Conservation (phyloP, 1,140 invertebrate species). For the Lordiphosa stackelbergi region DNA sequence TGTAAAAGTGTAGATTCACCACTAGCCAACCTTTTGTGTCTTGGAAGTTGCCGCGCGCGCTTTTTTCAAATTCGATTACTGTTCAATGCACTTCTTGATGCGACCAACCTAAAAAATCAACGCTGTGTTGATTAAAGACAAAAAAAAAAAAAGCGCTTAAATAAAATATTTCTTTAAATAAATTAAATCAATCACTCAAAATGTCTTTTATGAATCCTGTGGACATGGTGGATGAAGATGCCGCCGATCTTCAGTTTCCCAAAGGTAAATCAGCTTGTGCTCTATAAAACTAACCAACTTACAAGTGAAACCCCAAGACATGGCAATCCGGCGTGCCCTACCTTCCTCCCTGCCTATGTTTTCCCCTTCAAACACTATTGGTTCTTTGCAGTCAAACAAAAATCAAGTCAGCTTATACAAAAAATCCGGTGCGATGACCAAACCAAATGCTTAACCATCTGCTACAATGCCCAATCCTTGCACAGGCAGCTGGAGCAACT, state of each 20-base stretch:
- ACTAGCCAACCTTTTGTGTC: no score
- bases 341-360: constrained; percentile 23
- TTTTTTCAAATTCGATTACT: no score
- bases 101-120: no score
- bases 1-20: no score
- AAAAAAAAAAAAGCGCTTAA: no score
- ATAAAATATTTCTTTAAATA: no score
- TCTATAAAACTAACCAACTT: constrained; percentile 9
- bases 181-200: constrained; percentile 5
- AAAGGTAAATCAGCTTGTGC: constrained; percentile 82
- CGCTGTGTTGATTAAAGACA: no score
- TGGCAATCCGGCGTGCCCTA: constrained; percentile 1
- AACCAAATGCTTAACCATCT: constrained; percentile 23
- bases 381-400: constrained; percentile 42
- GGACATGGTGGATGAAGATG: constrained; percentile 87
- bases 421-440: constrained; percentile 24
- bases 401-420: constrained; percentile 7
- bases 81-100: no score
- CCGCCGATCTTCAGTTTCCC: constrained; percentile 90
- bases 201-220: constrained; percentile 77
- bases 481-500: constrained; percentile 39
- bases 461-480: constrained; percentile 32
- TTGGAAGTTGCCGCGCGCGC: no score
- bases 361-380: constrained; percentile 31
- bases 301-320: constrained; percentile 41